Conservation (phyloP, 2,888 invertebrate genomes). For the Cinara cedri region DNA sequence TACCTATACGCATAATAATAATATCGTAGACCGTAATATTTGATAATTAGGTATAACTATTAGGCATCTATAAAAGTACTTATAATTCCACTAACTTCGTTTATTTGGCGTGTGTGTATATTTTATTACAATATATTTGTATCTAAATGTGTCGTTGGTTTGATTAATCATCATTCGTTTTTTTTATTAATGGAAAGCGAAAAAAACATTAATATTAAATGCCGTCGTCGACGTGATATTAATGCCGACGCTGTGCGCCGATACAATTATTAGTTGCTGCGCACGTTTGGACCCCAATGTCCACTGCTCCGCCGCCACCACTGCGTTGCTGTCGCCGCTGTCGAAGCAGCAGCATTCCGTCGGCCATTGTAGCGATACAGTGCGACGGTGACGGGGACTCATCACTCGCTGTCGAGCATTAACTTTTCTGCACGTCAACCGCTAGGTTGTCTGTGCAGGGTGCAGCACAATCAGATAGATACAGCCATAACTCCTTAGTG, state of each 20-base stretch:
- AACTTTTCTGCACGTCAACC: not conserved
- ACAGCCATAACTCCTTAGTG: too few species aligned
- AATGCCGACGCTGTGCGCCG: constrained; percentile 15
- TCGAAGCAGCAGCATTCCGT: not conserved
- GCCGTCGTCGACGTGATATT: constrained; percentile 3
- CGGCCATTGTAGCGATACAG: constrained; percentile 25
- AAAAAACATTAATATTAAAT: not conserved
- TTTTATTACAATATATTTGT: too few species aligned
- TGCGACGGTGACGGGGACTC: not conserved
- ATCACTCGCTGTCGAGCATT: not conserved
- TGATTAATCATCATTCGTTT: not conserved
- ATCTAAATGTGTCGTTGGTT: too few species aligned
- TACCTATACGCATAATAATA: not conserved
- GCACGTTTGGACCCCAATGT: constrained; percentile 34
- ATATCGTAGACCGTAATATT: not conserved
- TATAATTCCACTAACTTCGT: too few species aligned
- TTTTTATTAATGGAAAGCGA: not conserved
- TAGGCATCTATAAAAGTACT: too few species aligned
- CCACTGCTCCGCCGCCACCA: constrained; percentile 18
- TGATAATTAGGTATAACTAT: too few species aligned
- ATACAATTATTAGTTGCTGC: constrained; percentile 19
- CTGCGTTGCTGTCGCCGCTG: not conserved
- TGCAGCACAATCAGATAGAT: too few species aligned
- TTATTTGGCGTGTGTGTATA: too few species aligned
- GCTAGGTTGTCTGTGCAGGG: not conserved